These are phyloP conservation scores for Harpagoxenus sublaevis DNA, from an alignment of 2,888 invertebrate species.

Conservation along the genomic window DNA sequence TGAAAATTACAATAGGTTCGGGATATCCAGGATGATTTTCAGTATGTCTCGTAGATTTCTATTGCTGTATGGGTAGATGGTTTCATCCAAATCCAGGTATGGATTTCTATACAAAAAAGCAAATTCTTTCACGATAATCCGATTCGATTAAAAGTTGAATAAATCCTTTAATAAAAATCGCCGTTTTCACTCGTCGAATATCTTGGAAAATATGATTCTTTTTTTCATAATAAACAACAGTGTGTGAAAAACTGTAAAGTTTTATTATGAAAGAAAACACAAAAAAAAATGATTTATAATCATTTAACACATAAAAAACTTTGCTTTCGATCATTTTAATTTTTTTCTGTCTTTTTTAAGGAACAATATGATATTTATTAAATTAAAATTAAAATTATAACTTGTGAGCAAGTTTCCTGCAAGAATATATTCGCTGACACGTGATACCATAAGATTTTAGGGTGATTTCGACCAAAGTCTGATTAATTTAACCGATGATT, in stretches of 20 bases:
- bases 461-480: not conserved
- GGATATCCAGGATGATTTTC: constrained; percentile 23
- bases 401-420: not conserved
- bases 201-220: not conserved
- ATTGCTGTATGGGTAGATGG: constrained; percentile 33
- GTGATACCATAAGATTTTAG: constrained; percentile 8
- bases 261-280: not conserved
- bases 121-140: not conserved
- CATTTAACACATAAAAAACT: not conserved
- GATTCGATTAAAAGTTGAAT: constrained; percentile 8
- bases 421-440: not conserved
- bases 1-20: constrained; percentile 12
- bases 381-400: constrained; percentile 7
- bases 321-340: not conserved
- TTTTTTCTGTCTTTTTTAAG: not conserved
- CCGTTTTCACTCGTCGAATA: not conserved
- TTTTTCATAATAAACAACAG: not conserved
- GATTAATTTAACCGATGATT: not conserved
- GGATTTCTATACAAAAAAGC: not conserved
- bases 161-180: not conserved
- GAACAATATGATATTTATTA: constrained; percentile 1
- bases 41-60: constrained; percentile 27
- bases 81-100: constrained; percentile 3
- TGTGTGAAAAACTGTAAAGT: not conserved
- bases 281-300: constrained; percentile 7